A percentile compares a stretch with the other conserved stretches of the same genome.
Evolutionary conservation across 2,113 vertebrate genomes (phyloP).

Genomic region (Clupea harengus): DNA sequence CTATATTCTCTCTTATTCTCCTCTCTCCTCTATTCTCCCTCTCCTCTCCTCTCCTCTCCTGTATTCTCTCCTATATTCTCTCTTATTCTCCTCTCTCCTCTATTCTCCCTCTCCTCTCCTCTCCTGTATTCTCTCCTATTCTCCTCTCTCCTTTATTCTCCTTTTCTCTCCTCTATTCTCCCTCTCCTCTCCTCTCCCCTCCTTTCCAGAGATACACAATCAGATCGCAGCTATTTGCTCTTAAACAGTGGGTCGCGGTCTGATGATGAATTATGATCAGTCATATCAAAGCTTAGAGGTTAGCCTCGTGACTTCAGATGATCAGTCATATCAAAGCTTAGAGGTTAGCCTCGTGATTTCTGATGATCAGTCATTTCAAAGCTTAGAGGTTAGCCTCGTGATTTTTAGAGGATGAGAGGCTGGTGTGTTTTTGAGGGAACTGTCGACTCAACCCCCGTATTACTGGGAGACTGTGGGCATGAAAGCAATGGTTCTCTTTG

Average conservation of each 20-base stretch:
- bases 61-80: not conserved
- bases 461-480: not conserved
- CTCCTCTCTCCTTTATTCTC: too few species aligned
- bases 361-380: not conserved
- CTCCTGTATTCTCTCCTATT: not conserved
- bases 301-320: not conserved
- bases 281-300: not conserved
- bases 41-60: not conserved
- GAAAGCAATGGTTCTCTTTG: not conserved
- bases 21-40: not conserved
- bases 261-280: not conserved
- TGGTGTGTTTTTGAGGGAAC: not conserved
- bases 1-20: not conserved
- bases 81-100: not conserved
- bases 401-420: not conserved
- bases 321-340: not conserved
- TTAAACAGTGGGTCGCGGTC: not conserved
- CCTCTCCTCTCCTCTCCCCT: not conserved
- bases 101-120: not conserved
- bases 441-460: not conserved
- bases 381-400: not conserved
- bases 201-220: not conserved
- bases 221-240: not conserved
- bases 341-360: not conserved
- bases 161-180: too few species aligned